Evolutionary conservation across 2,797 vertebrate species (phyloP), one percentile per base, ranked within the genome.

Genomic region (Sciaenops ocellatus): DNA sequence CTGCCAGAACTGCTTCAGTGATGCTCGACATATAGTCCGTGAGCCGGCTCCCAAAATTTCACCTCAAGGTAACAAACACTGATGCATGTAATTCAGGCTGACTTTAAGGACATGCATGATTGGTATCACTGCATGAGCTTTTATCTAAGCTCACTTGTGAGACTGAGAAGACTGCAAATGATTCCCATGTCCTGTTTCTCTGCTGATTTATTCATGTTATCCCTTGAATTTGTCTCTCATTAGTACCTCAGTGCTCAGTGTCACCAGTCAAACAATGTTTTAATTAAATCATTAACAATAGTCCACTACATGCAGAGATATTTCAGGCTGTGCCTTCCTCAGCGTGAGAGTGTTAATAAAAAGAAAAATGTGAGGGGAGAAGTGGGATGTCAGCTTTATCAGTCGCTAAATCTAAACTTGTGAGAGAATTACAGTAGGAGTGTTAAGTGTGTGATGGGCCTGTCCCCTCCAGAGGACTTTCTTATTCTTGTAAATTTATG

Each of bases 281-380:
- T 52, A 42, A 69, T 73, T 12, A n/a, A 54, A 30, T 57, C 7
- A 51, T 57, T 51, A 64, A 63, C 3, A 50, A 5, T 30, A 77
- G 24, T 0, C 42, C 26, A 28, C 24, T 30, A 24, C 5, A 16
- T 48, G 22, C 20, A 26, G 17, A 73, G 20, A 34, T 18, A 5
- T 48, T 30, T 46, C 20, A 38, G n/a, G 6, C 20, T 67, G 30
- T 46, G 26, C 17, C 3, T 46, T 55, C 8, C 11, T n/a, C 11
- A 42, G 26, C 0, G 0, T 13, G 20, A 22, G 16, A 41, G 12
- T 13, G 22, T 68, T 15, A 42, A 47, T 6, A 13, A 50, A 30
- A 47, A 63, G 13, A 28, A 13, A 60, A 57, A 46, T 24, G 44
- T 20, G 2, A 26, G 52, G 46, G 15, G 42, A 26, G 10, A 24